Base-by-base conservation (phyloP, 2,888 invertebrate species). In the Biston betularia region DNA sequence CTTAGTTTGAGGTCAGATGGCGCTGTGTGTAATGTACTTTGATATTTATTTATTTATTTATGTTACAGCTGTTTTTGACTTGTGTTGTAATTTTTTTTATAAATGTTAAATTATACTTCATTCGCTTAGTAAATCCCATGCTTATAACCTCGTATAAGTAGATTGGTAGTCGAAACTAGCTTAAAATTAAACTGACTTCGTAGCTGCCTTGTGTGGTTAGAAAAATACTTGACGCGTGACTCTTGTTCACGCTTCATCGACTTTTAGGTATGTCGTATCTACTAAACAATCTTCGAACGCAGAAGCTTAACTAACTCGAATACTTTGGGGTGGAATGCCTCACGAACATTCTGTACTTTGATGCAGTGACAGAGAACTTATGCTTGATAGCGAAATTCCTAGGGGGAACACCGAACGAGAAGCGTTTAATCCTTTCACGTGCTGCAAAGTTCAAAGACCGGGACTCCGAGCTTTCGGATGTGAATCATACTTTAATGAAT, bases 171-270 rank as follows among this genome's bases (percentile, higher is more conserved):
- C 1, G n/a, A 53, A 54, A 54, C 4, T 9, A n/a, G 12, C 42
- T 42, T 54, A 0, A 54, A 40, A 42, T 54, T 44, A 50, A 50
- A 75, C 67, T 64, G 69, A 61, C 67, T 76, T 71, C 77, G 79
- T 79, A 80, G 75, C 75, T 76, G 77, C 73, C 80, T 85, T 83
- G 88, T 89, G 88, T 86, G 87, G 83, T 81, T 84, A 83, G 83
- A 77, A 80, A 87, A 89, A 86, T 86, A 87, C 84, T 84, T 85
- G 86, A 87, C 89, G 89, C 92, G 92, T 92, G 92, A 91, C 92
- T 90, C 79, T 80, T 73, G 82, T 88, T 89, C 86, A 88, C 87
- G 92, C 90, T 86, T 82, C 85, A 91, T 90, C 84, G 90, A 80
- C 74, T 83, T 82, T 85, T 82, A 85, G 90, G 83, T 86, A 92